phyloP scores from a whole-genome alignment of 2,797 vertebrate genomes.

The Amblyopsis hoosieri region DNA sequence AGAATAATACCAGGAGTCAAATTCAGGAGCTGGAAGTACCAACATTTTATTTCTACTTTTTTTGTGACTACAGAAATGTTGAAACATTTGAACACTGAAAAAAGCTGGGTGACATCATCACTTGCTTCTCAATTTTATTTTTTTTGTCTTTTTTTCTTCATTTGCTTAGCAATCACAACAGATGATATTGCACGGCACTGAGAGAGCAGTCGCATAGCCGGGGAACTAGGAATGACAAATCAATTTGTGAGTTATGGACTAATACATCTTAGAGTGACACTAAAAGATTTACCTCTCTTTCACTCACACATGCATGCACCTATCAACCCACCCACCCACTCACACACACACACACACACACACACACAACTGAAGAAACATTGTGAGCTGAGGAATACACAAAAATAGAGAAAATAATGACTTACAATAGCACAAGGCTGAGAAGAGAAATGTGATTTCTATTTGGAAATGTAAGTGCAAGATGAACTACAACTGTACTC shows the following conservation, averaged over 20 bases:
- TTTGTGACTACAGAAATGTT: constrained; percentile 98
- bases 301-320: constrained; percentile 10
- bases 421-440: constrained; percentile 76
- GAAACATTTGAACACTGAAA: constrained; percentile 98
- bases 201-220: constrained; percentile 88
- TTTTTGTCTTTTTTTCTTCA: constrained; percentile 75
- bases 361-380: constrained; percentile 78
- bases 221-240: constrained; percentile 78
- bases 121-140: constrained; percentile 85
- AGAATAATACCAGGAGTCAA: constrained; percentile 72
- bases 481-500: constrained; percentile 79
- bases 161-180: constrained; percentile 98
- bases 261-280: constrained; percentile 86
- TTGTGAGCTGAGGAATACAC: constrained; percentile 69
- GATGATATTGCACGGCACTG: constrained; percentile 98
- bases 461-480: constrained; percentile 83
- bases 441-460: constrained; percentile 79
- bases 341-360: constrained; percentile 56
- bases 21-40: constrained; percentile 95
- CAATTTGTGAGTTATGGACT: constrained; percentile 84
- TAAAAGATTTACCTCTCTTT: constrained; percentile 75
- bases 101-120: constrained; percentile 96
- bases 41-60: constrained; percentile 98
- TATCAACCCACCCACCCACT: constrained; percentile 6
- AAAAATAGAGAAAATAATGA: constrained; percentile 62